A percentile compares a stretch with the other conserved stretches of the same genome.
phyloP scores from a whole-genome alignment of 2,797 vertebrate genomes.

The Poecilia velifera region DNA sequence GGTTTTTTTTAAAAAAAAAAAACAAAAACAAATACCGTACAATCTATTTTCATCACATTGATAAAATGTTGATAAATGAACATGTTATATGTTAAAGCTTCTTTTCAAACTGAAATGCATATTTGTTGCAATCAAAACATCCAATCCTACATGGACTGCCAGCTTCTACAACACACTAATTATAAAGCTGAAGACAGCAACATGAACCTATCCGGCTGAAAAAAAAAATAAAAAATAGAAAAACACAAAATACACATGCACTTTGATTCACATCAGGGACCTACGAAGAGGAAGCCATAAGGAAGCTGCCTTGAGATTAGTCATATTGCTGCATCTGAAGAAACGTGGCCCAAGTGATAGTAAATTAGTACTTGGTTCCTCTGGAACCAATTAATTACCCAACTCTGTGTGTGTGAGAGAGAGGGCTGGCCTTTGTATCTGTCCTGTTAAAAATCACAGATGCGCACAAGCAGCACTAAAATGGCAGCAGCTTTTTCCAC shows the following conservation, averaged over 20 bases:
- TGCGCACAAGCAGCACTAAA: constrained; percentile 46
- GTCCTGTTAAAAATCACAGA: constrained; percentile 65
- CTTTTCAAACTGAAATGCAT: constrained; percentile 29
- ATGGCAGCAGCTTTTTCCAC: constrained; percentile 44
- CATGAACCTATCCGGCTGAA: constrained; percentile 37
- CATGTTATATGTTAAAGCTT: background rate
- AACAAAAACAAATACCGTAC: no score
- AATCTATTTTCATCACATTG: background rate
- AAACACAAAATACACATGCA: constrained; percentile 23
- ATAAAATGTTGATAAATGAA: background rate
- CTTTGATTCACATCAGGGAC: constrained; percentile 41
- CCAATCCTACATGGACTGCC: constrained; percentile 60
- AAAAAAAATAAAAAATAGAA: background rate
- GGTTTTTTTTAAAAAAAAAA: background rate
- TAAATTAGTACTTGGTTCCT: constrained; percentile 79
- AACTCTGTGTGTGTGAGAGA: constrained; percentile 38
- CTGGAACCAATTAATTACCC: constrained; percentile 83
- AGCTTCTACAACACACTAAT: constrained; percentile 70
- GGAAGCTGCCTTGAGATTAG: constrained; percentile 58
- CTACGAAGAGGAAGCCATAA: constrained; percentile 53
- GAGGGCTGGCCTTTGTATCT: constrained; percentile 60
- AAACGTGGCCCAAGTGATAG: constrained; percentile 69
- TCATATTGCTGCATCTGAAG: constrained; percentile 61
- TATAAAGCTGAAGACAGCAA: constrained; percentile 67
- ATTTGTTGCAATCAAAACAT: constrained; percentile 51